These are phyloP conservation scores for Scolopax rusticola DNA, from an alignment of 2,797 vertebrate genomes.

Conservation along the genomic window DNA sequence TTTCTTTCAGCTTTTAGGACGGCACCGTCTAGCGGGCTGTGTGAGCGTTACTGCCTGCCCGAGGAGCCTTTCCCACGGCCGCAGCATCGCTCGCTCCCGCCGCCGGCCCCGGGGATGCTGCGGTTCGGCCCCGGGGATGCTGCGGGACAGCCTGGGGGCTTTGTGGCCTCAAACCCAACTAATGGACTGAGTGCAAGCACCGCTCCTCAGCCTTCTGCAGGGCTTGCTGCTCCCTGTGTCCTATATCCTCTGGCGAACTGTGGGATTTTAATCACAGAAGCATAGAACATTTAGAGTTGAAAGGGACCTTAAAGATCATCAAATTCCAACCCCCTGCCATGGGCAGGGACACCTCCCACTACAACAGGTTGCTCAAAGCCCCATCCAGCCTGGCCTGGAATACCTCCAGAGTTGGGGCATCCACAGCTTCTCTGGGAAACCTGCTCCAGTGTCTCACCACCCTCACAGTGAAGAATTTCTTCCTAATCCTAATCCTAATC, in stretches of 20 bases:
- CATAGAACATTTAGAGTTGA: not conserved
- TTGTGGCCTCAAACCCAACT: not conserved
- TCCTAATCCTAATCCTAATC: not conserved
- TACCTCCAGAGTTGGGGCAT: not conserved
- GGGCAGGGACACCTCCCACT: not conserved
- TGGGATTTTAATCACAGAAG: not conserved
- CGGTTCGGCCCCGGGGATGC: too few relatives aligned
- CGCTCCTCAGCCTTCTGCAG: not conserved
- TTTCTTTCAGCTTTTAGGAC: not conserved
- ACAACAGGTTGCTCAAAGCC: not conserved
- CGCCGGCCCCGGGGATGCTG: too few relatives aligned
- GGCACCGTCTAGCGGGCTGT: conserved; percentile 28
- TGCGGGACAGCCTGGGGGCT: not conserved
- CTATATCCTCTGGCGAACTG: not conserved
- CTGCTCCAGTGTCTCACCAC: not conserved
- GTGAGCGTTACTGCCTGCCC: not conserved
- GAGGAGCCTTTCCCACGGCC: rapidly evolving
- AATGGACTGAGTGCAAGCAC: not conserved
- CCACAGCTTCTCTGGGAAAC: not conserved
- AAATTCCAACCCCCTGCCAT: not conserved
- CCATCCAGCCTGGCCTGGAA: not conserved
- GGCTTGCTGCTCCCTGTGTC: not conserved
- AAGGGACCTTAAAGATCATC: not conserved
- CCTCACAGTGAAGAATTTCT: not conserved
- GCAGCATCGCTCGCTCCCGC: not conserved